Evolutionary conservation across 1,140 invertebrate genomes (phyloP).

Genomic region (Artemia franciscana): DNA sequence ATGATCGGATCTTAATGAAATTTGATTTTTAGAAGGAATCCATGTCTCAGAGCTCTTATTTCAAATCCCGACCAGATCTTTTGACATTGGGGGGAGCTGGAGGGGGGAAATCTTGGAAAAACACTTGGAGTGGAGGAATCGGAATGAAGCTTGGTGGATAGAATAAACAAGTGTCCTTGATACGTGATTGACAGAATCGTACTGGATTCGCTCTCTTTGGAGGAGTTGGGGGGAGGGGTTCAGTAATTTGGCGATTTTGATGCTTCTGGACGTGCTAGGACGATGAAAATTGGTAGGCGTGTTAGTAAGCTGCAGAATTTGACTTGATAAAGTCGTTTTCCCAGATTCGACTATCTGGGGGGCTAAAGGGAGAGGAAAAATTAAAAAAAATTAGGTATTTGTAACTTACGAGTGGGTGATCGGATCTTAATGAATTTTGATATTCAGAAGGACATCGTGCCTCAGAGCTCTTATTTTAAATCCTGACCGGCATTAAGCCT

Average conservation of each 20-base stretch:
- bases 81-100: background rate
- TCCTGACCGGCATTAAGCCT: too few relatives aligned
- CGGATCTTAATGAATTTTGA: too few relatives aligned
- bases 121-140: background rate
- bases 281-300: background rate
- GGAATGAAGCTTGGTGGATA: background rate
- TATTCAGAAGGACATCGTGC: too few relatives aligned
- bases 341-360: constrained; percentile 67
- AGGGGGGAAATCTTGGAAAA: background rate
- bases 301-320: background rate
- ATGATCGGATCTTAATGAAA: background rate
- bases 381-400: too few relatives aligned
- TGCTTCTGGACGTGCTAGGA: background rate
- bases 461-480: too few relatives aligned
- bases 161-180: background rate
- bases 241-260: background rate
- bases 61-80: background rate
- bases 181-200: background rate
- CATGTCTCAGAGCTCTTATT: background rate
- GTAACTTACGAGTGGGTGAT: too few relatives aligned
- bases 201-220: background rate
- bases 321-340: background rate
- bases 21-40: background rate
- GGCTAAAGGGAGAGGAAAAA: too few relatives aligned
- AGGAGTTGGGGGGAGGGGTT: background rate